A percentile compares a stretch with the other conserved stretches of the same genome.
These are phyloP conservation scores for Palythoa caribaeorum DNA, from an alignment of 92 coral and sea anemone species.

Conservation along the genomic window DNA sequence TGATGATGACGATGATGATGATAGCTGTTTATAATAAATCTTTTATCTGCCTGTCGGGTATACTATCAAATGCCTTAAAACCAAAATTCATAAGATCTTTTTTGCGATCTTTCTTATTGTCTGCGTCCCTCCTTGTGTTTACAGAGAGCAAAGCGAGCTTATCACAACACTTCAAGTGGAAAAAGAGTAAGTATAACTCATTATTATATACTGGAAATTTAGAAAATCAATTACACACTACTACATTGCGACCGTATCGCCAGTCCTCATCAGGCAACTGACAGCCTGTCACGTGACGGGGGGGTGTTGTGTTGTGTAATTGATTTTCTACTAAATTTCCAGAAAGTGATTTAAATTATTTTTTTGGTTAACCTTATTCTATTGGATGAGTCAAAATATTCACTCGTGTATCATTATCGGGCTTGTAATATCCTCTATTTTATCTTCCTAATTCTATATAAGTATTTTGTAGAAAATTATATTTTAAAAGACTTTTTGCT, in stretches of 20 bases:
- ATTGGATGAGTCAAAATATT: background rate
- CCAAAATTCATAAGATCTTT: background rate
- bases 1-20: no score
- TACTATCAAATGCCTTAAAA: background rate
- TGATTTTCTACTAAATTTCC: no score
- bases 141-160: constrained; percentile 89
- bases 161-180: constrained; percentile 85
- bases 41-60: background rate
- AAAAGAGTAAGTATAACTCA: constrained; percentile 79
- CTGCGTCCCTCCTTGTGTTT: constrained; percentile 25
- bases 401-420: background rate
- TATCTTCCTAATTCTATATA: background rate
- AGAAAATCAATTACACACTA: no score
- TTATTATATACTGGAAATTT: no score
- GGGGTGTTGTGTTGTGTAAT: no score
- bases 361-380: background rate
- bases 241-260: no score
- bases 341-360: no score
- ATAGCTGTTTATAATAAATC: background rate
- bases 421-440: no score
- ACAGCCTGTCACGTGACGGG: no score
- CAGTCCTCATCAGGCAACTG: no score
- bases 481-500: background rate
- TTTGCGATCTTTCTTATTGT: background rate
- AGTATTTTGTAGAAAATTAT: background rate